Evolutionary conservation across 1,140 invertebrate species (phyloP), one percentile per base, ranked within the genome.

Genomic region (Monomorium pharaonis): DNA sequence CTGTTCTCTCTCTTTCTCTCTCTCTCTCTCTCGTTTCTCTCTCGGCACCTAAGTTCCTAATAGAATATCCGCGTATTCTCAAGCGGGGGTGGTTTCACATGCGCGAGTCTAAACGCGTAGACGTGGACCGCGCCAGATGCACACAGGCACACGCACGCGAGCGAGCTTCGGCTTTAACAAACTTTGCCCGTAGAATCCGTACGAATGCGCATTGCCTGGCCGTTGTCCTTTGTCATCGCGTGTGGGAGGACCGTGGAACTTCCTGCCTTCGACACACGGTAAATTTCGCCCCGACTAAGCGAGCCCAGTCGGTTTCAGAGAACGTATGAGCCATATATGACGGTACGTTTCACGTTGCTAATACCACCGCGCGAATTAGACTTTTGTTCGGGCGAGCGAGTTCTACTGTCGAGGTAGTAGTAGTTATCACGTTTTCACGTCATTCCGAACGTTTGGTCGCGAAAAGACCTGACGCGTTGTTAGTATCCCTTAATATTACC

Each of bases 31-130:
- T n/a, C n/a, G n/a, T n/a, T n/a, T n/a, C 74, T 60, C 83, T 62
- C 42, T 33, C 33, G 24, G 27, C 24, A 21, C n/a, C 84, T 58
- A 85, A 85, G 84, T 85, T 75, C 60, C 51, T 85, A 85, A 85
- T 85, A 85, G 75, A 85, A 85, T 85, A 85, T 85, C 76, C 75
- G 75, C 84, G 84, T 85, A 85, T 85, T 85, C 84, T 80, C 60
- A 58, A 56, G 51, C 47, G 60, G 76, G 37, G 60, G 44, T 16
- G 76, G 76, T 42, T 67, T 78, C 44, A 67, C 44, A 65, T 47
- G 76, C n/a, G 76, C 76, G 76, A 16, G 24, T 72, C 24, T 56
- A 58, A 54, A 72, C 78, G 78, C 78, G 44, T 30, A 49, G 49
- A 81, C 44, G 60, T 65, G 60, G 60, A 54, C 51, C 76, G 30